Conservation (phyloP, 1,140 invertebrate species). For the Drosophila pruinosa region DNA sequence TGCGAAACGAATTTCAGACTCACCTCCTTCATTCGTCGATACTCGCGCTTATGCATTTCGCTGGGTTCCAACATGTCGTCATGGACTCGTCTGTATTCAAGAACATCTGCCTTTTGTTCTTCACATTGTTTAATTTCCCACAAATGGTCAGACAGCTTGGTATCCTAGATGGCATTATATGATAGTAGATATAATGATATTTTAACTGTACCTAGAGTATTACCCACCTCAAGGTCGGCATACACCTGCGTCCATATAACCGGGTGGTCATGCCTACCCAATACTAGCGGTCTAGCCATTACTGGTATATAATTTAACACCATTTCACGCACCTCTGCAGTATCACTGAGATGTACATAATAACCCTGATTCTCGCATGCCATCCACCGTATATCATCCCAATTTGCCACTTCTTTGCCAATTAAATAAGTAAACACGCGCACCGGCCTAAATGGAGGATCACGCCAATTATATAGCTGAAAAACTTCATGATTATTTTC, state of each 20-base stretch:
- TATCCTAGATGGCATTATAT: slow-evolving; percentile 85
- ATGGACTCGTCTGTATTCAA: slow-evolving; percentile 62
- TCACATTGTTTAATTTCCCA: slow-evolving; percentile 92
- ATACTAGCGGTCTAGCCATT: slow-evolving; percentile 93
- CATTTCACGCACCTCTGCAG: slow-evolving; percentile 96
- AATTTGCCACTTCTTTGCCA: slow-evolving; percentile 93
- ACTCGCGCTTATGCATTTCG: slow-evolving; percentile 59
- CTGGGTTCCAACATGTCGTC: slow-evolving; percentile 64
- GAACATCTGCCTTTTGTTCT: slow-evolving; percentile 87
- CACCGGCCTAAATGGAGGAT: slow-evolving; percentile 89
- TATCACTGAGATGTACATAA: slow-evolving; percentile 95
- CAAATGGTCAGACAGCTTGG: slow-evolving; percentile 93
- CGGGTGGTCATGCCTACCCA: slow-evolving; percentile 90
- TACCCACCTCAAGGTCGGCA: slow-evolving; percentile 91
- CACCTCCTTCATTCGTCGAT: slow-evolving; percentile 68
- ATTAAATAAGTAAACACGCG: slow-evolving; percentile 99
- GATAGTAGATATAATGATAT: slow-evolving; percentile 25
- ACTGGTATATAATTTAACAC: slow-evolving; percentile 96
- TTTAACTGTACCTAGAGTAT: neutral
- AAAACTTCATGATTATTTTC: slow-evolving; percentile 97
- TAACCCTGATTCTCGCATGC: slow-evolving; percentile 97
- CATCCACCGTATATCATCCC: slow-evolving; percentile 96
- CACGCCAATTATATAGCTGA: slow-evolving; percentile 92
- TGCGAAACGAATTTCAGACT: neutral
- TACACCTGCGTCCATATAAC: slow-evolving; percentile 96